Percentiles rank a stretch among this genome's conserved stretches.
Evolutionary conservation across 2,113 vertebrate genomes (phyloP).

Genomic region (Athene noctua): DNA sequence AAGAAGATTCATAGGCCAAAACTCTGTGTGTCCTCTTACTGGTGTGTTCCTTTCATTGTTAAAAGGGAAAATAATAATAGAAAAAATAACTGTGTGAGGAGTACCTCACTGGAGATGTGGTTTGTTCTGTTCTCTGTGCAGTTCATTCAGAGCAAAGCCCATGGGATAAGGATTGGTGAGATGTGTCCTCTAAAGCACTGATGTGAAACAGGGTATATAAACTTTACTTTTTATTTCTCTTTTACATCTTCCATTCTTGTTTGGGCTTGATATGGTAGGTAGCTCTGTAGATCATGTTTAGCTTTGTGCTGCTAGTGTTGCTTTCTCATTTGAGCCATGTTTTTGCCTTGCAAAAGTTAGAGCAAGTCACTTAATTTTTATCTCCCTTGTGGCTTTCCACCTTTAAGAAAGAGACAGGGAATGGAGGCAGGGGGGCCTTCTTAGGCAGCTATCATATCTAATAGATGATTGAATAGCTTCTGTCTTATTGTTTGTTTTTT

Average conservation of each 20-base stretch:
- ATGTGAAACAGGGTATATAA: neutral
- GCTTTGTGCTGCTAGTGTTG: neutral
- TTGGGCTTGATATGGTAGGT: neutral
- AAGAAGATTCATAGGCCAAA: neutral
- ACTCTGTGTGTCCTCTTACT: neutral
- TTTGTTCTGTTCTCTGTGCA: neutral
- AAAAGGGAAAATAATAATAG: neutral
- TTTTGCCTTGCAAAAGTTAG: neutral
- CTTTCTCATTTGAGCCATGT: neutral
- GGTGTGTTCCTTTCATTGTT: neutral
- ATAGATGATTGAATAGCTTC: neutral
- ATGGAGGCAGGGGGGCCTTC: too few species aligned
- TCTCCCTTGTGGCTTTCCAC: neutral
- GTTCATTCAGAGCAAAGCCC: neutral
- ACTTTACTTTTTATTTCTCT: neutral
- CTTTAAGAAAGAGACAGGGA: neutral
- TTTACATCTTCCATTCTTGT: neutral
- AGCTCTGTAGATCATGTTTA: neutral
- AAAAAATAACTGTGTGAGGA: neutral
- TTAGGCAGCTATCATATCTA: neutral
- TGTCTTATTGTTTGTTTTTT: neutral
- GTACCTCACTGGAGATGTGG: neutral
- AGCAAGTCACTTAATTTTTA: neutral
- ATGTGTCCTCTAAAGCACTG: neutral
- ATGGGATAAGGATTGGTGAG: neutral